Base-by-base conservation (phyloP, 2,888 invertebrate species). In the Megamerina dolium region DNA sequence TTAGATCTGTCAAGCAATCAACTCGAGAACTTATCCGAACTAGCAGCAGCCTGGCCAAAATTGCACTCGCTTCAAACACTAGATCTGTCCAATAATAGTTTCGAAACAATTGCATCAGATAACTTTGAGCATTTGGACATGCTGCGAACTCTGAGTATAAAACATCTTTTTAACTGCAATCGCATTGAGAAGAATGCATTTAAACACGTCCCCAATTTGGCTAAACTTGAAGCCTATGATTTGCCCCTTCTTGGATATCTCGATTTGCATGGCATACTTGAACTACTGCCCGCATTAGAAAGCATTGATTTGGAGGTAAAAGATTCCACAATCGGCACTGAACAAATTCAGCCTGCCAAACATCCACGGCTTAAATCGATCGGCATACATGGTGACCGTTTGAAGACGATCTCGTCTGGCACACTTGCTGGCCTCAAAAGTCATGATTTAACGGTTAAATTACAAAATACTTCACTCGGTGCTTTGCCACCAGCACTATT, bases 171-270 rank as follows among this genome's bases (percentile, higher is more conserved):
- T 1, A 78, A 81, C 51, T 83, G 87, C 57, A 79, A 79, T 1
- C 80, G 85, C 61, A 83, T 93, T 43, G 92, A 92, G 61, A 87
- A 87, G 65, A 83, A 79, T 54, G 84, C 88, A 1, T 88, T 92
- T 54, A 82, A 81, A 57, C 70, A 80, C 10, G 66, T 91, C 5
- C 77, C 79, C 1, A 86, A 86, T 66, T 68, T 93, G 40, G 77
- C 81, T 1, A 75, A 77, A 41, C 63, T 93, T 8, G 75, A 82
- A 50, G 82, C 88, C 0, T 84, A 81, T 59, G 81, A 83, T 37
- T 85, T 83, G 61, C 89, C 90, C 0, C 78, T 84, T 55, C 64
- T 92, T 18, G 89, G 90, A 1, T 89, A 89, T 60, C 75, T 89
- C 49, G 91, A 92, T 67, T 79, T 89, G n/a, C 83, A 86, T 59